Conservation (phyloP, 23 tunicate species). For the Halocynthia aurantium region DNA sequence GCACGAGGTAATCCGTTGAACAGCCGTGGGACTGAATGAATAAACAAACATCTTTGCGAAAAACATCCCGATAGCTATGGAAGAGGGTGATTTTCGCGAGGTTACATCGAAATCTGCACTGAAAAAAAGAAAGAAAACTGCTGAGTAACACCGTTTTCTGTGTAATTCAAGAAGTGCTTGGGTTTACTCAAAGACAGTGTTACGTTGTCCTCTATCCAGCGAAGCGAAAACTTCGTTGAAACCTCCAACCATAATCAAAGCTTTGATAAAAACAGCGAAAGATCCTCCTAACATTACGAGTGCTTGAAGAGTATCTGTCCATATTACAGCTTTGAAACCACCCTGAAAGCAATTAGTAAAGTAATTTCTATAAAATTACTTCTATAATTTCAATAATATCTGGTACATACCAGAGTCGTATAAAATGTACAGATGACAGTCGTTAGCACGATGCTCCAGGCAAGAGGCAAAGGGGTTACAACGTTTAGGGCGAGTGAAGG, state of each 20-base stretch:
- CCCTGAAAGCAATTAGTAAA: slow-evolving; percentile 13
- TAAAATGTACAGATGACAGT: slow-evolving; percentile 21
- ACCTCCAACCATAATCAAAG: slow-evolving; percentile 29
- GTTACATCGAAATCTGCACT: neutral
- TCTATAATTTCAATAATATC: neutral
- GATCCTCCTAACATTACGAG: slow-evolving; percentile 27
- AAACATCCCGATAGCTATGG: neutral
- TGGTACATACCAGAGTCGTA: slow-evolving; percentile 22
- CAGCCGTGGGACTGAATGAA: neutral
- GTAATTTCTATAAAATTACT: no score
- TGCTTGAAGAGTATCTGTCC: slow-evolving; percentile 35
- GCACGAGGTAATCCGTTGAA: slow-evolving; percentile 2
- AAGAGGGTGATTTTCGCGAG: neutral
- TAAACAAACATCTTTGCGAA: neutral
- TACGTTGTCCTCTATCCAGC: slow-evolving; percentile 18
- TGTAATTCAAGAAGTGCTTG: neutral
- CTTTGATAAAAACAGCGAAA: slow-evolving; percentile 22
- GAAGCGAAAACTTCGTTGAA: slow-evolving; percentile 23
- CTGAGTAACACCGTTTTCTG: neutral
- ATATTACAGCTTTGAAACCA: slow-evolving; percentile 44
- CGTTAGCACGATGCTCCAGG: slow-evolving; percentile 19
- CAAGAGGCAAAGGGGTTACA: slow-evolving; percentile 12
- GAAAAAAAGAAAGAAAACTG: neutral
- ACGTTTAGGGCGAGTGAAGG: slow-evolving; percentile 24
- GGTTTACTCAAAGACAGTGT: slow-evolving; percentile 7